Evolutionary conservation across 2,888 invertebrate genomes (phyloP).

Genomic region (Psylliodes chrysocephalus): DNA sequence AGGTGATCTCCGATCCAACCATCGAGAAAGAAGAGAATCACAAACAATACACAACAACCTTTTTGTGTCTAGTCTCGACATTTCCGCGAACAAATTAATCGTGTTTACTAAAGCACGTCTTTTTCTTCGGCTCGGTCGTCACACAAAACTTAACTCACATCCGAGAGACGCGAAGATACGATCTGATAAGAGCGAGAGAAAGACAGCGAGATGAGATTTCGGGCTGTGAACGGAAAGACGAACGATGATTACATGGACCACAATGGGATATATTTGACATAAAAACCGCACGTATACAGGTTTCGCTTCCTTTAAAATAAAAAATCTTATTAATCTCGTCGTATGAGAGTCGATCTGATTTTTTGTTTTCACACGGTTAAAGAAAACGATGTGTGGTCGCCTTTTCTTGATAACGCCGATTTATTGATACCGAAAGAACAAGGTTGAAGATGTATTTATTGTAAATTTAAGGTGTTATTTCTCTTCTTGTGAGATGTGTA

Average conservation of each 20-base stretch:
- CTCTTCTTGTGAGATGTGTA: no score
- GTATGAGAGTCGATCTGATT: constrained; percentile 11
- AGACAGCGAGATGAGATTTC: neutral
- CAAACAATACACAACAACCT: neutral
- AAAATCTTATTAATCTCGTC: neutral
- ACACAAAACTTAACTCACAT: constrained; percentile 18
- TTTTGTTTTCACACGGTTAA: constrained; percentile 13
- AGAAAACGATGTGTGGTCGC: neutral
- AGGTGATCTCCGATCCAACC: no score
- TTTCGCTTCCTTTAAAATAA: constrained; percentile 52
- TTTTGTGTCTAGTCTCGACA: constrained; percentile 1
- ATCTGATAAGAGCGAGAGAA: constrained; percentile 4
- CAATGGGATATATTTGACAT: constrained; percentile 50
- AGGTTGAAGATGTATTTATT: no score
- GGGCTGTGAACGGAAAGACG: constrained; percentile 46
- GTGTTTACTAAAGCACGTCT: constrained; percentile 21
- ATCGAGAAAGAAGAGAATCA: neutral
- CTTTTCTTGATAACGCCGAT: neutral
- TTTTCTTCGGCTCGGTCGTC: constrained; percentile 23
- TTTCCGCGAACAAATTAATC: constrained; percentile 20
- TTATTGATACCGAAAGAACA: neutral
- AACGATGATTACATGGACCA: constrained; percentile 54
- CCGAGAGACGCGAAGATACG: constrained; percentile 14
- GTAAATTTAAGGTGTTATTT: no score
- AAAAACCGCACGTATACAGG: constrained; percentile 53